Conservation (phyloP, 1,140 invertebrate species). For the Drosophila mayri region DNA sequence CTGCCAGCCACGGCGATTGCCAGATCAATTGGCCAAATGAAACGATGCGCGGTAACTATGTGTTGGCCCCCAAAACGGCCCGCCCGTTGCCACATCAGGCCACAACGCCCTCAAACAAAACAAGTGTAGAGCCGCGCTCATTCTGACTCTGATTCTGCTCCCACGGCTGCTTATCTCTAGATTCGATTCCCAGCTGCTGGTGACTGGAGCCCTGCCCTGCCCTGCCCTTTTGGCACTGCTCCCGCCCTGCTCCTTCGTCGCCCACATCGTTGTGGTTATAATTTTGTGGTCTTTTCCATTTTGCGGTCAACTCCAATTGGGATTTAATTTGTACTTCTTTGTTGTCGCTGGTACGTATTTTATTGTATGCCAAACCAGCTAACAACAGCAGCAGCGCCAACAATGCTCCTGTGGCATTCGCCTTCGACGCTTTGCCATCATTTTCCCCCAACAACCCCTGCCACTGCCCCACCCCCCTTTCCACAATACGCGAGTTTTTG, state of each 20-base stretch:
- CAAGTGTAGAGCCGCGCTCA: constrained; percentile 56
- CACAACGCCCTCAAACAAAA: constrained; percentile 79
- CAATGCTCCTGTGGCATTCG: constrained; percentile 66
- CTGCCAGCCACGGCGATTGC: constrained; percentile 70
- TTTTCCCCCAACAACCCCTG: constrained; percentile 15
- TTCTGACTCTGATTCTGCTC: constrained; percentile 12
- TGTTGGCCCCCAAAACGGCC: constrained; percentile 23
- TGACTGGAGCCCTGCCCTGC: neutral
- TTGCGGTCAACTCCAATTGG: constrained; percentile 83
- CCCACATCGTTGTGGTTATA: constrained; percentile 80
- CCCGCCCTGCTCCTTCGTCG: constrained; percentile 33
- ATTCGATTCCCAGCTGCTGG: constrained; percentile 50
- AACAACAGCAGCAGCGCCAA: constrained; percentile 51
- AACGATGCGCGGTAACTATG: constrained; percentile 65
- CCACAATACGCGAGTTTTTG: constrained; percentile 66
- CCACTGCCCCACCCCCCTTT: neutral
- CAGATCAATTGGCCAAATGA: constrained; percentile 78
- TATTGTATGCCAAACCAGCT: constrained; percentile 72
- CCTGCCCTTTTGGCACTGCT: constrained; percentile 47
- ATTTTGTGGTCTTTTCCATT: constrained; percentile 83
- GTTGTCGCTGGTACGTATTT: constrained; percentile 81
- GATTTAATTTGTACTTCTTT: constrained; percentile 83
- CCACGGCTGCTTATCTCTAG: constrained; percentile 69
- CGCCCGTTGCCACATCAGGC: constrained; percentile 45
- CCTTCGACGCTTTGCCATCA: constrained; percentile 72